A percentile compares a stretch with the other conserved stretches of the same genome.
Evolutionary conservation across 2,113 vertebrate genomes (phyloP).

Genomic region (Clarias macrocephalus): DNA sequence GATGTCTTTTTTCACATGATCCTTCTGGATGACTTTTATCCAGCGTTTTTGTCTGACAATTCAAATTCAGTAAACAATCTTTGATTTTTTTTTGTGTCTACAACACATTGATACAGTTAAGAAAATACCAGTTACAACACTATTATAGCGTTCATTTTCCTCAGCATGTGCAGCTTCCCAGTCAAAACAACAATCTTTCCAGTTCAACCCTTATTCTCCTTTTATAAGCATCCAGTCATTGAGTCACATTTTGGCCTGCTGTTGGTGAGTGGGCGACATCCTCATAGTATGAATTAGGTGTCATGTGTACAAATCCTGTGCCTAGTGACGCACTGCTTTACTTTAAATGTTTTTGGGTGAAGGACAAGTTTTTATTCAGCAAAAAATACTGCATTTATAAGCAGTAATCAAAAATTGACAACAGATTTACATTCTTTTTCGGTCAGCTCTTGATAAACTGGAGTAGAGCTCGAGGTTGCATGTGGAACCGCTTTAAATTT

Average conservation of each 20-base stretch:
- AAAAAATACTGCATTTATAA: not conserved
- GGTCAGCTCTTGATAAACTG: not conserved
- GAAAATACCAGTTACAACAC: slow-evolving; percentile 29
- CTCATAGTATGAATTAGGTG: slow-evolving; percentile 21
- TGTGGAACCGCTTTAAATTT: not conserved
- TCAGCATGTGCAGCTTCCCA: slow-evolving; percentile 3
- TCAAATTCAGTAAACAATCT: slow-evolving; percentile 29
- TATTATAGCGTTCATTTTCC: not conserved
- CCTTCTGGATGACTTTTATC: slow-evolving; percentile 6
- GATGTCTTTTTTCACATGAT: slow-evolving; percentile 15
- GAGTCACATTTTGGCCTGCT: slow-evolving; percentile 39
- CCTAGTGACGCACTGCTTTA: not conserved
- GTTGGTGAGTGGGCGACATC: slow-evolving; percentile 9
- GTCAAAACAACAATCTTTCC: slow-evolving; percentile 33
- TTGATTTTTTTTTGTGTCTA: slow-evolving; percentile 26
- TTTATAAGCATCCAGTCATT: slow-evolving; percentile 32
- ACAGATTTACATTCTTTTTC: not conserved
- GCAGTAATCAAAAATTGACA: slow-evolving; percentile 5
- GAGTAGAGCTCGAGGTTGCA: not conserved
- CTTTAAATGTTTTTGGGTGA: not conserved
- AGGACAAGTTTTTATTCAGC: not conserved
- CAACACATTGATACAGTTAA: slow-evolving; percentile 26
- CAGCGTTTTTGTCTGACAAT: not conserved
- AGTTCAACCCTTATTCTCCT: slow-evolving; percentile 39
- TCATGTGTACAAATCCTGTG: not conserved